Base-by-base conservation (phyloP, 1,140 invertebrate genomes). In the Atta colombica region DNA sequence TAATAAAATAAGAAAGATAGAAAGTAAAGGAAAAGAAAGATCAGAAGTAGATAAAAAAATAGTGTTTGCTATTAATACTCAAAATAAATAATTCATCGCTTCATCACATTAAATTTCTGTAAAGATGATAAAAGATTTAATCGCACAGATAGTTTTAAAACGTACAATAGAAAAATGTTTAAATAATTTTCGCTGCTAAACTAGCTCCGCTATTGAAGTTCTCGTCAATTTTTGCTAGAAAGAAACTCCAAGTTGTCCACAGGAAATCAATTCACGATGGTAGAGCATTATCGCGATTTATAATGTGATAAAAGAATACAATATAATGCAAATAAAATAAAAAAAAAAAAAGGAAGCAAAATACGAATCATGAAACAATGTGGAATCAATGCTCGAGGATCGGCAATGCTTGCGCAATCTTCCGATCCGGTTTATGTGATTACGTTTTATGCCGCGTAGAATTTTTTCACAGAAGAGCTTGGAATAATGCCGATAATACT, bases 381-480 rank as follows among this genome's bases (percentile, higher is more conserved):
- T 71, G 8, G 14, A 55, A 58, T 18, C 49, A n/a, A 25, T 21
- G n/a, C 63, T 21, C 61, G 49, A 16, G n/a, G 68, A 82, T 82
- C 80, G 66, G 58, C 66, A n/a, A 60, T 3, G 35, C 39, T 60
- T 82, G 68, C 69, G 80, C 80, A 84, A 84, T 75, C 25, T 25
- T 35, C 14, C 68, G 25, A 31, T 53, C 68, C 65, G 55, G 66
- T 75, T 71, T 71, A 71, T 55, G 35, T 31, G 72, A 53, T 55
- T 60, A 58, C 49, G 51, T 25, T 81, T 58, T 51, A 84, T 21
- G 80, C n/a, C 7, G 66, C 39, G 45, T 61, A 84, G 55, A 51
- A 84, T 84, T 75, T 84, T 39, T 84, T 84, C 69, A 61, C 25
- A 16, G 45, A 72, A 16, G 75, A 28, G 25, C 58, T 28, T 21